Percentiles rank a stretch among this genome's conserved stretches.
Evolutionary conservation across 2,797 vertebrate genomes (phyloP).

Genomic region (Trichosurus vulpecula): DNA sequence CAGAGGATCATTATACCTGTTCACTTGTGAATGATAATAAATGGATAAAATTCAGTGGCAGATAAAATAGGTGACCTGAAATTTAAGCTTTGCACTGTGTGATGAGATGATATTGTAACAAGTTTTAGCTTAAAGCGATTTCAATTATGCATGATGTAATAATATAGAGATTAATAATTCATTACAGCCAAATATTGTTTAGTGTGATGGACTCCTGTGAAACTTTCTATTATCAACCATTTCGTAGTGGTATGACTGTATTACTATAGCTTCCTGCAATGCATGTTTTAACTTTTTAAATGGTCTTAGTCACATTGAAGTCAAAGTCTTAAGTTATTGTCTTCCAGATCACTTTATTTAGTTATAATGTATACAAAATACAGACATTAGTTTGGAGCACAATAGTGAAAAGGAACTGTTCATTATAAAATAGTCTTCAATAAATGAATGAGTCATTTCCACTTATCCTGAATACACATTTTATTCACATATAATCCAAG

Average conservation of each 20-base stretch:
- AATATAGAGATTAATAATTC: too few species aligned
- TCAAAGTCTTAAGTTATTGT: not conserved
- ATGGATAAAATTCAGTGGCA: not conserved
- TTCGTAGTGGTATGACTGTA: not conserved
- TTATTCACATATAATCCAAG: not conserved
- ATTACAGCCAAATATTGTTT: not conserved
- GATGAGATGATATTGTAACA: too few species aligned
- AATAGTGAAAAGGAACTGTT: not conserved
- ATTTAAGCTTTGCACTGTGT: not conserved
- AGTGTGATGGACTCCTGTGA: not conserved
- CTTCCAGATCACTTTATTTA: not conserved
- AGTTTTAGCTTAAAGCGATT: not conserved
- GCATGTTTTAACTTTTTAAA: not conserved
- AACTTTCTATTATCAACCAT: too few species aligned
- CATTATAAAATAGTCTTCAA: not conserved
- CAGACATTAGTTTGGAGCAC: accelerated
- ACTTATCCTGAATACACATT: not conserved
- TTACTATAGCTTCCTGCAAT: not conserved
- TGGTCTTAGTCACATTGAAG: not conserved
- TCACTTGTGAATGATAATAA: not conserved
- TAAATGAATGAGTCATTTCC: not conserved
- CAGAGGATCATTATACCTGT: not conserved
- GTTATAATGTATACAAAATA: not conserved
- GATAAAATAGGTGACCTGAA: not conserved
- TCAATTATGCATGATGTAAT: not conserved